A percentile compares a stretch with the other conserved stretches of the same genome.
Evolutionary conservation across 2,797 vertebrate species (phyloP).

Genomic region (Etheostoma nigrum): DNA sequence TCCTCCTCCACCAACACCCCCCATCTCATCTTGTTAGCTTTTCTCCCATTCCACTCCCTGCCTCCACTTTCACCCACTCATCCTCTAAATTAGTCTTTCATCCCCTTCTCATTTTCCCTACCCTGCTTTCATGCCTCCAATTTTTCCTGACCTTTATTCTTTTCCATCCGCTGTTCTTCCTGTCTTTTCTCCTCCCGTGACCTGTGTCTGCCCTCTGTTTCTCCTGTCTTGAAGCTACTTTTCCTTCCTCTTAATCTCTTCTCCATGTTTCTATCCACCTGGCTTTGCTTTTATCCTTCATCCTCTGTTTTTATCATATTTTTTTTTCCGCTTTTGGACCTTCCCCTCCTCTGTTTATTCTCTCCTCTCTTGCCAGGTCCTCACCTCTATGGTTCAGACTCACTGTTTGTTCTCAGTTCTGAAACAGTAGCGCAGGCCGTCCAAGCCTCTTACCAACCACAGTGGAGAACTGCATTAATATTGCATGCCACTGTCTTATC

Average conservation of each 20-base stretch:
- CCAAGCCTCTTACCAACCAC: conserved; percentile 80
- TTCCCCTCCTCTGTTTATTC: conserved; percentile 25
- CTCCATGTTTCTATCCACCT: conserved; percentile 24
- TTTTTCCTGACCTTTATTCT: conserved; percentile 40
- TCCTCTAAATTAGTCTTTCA: conserved; percentile 59
- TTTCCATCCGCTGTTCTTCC: conserved; percentile 34
- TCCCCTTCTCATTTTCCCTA: conserved; percentile 54
- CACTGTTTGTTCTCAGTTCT: conserved; percentile 70
- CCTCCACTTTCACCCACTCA: conserved; percentile 56
- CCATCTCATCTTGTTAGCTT: conserved; percentile 48
- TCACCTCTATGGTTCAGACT: conserved; percentile 62
- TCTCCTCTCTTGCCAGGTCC: conserved; percentile 43
- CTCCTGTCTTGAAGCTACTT: conserved; percentile 36
- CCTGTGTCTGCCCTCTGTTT: conserved; percentile 52
- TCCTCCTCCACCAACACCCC: background rate
- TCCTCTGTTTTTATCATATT: conserved; percentile 41
- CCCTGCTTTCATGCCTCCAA: conserved; percentile 42
- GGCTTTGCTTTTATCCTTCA: conserved; percentile 28
- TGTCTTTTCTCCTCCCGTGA: conserved; percentile 39
- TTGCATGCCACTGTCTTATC: conserved; percentile 83
- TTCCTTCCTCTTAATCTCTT: conserved; percentile 16
- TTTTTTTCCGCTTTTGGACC: conserved; percentile 30
- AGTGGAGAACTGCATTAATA: conserved; percentile 83
- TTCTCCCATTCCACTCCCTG: conserved; percentile 34
- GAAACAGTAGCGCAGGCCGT: conserved; percentile 76